Percentiles rank a stretch among this genome's conserved stretches.
Conservation (phyloP, 2,797 vertebrate genomes). For the Ambastaia sidthimunki region DNA sequence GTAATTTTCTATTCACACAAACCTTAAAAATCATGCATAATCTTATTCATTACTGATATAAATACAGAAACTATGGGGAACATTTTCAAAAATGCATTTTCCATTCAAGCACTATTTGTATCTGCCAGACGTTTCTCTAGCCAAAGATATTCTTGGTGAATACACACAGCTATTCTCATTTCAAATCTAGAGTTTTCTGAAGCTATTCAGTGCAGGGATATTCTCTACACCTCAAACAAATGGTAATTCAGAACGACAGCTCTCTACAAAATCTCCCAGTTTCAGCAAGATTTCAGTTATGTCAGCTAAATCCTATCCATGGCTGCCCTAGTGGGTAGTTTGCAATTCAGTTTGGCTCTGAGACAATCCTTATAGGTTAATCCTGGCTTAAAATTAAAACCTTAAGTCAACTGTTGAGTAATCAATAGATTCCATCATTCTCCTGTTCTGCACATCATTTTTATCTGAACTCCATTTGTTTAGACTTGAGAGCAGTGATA, state of each 20-base stretch:
- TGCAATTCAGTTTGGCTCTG: not conserved
- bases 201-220: slow-evolving; percentile 18
- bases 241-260: slow-evolving; percentile 34
- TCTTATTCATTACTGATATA: not conserved
- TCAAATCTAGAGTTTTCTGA: slow-evolving; percentile 42
- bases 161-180: slow-evolving; percentile 25
- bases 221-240: not conserved
- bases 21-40: not conserved
- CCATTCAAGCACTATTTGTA: slow-evolving; percentile 18
- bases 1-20: not conserved
- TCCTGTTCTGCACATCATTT: not conserved
- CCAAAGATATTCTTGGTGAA: slow-evolving; percentile 16
- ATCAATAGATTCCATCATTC: not conserved
- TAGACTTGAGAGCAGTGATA: too few relatives aligned
- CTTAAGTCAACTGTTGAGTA: not conserved
- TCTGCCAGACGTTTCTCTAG: slow-evolving; percentile 19
- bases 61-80: not conserved
- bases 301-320: slow-evolving; percentile 33
- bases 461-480: slow-evolving; percentile 15
- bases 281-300: slow-evolving; percentile 36
- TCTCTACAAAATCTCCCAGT: slow-evolving; percentile 16
- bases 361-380: slow-evolving; percentile 2
- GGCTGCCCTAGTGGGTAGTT: slow-evolving; percentile 11
- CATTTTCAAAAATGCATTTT: slow-evolving; percentile 4
- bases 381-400: slow-evolving; percentile 16